A percentile compares a stretch with the other conserved stretches of the same genome.
These are phyloP conservation scores for Sorex araneus DNA, from an alignment of 2,113 vertebrate species.

Conservation along the genomic window DNA sequence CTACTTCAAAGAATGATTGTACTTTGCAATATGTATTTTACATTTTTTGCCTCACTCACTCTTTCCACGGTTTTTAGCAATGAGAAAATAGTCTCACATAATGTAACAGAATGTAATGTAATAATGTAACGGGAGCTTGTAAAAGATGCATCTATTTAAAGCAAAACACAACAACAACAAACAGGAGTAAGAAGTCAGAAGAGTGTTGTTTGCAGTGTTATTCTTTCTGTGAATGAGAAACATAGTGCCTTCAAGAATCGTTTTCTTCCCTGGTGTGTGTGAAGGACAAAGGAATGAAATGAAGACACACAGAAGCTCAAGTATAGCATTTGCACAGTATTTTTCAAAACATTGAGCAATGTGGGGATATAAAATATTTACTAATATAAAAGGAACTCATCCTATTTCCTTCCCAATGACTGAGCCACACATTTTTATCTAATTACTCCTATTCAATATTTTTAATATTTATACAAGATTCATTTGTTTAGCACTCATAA, in stretches of 20 bases:
- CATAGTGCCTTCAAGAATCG: not conserved
- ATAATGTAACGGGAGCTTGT: not conserved
- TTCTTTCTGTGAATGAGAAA: slow-evolving; percentile 54
- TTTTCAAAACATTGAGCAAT: not conserved
- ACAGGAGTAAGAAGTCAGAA: not conserved
- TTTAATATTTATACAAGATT: not conserved
- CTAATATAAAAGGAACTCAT: not conserved
- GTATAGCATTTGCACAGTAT: not conserved
- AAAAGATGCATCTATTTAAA: not conserved
- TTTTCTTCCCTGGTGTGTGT: slow-evolving; percentile 45
- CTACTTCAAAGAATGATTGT: not conserved
- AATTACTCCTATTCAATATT: not conserved
- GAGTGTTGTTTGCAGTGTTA: slow-evolving; percentile 11
- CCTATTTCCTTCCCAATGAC: not conserved
- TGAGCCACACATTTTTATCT: not conserved
- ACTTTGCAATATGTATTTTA: not conserved
- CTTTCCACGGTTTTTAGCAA: not conserved
- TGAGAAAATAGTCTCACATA: not conserved
- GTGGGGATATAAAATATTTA: not conserved
- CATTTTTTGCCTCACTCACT: not conserved
- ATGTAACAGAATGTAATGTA: not conserved
- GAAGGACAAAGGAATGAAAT: slow-evolving; percentile 29
- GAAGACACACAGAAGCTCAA: slow-evolving; percentile 37
- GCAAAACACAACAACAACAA: slow-evolving; percentile 27
- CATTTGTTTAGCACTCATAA: slow-evolving; percentile 2